A percentile compares a stretch with the other conserved stretches of the same genome.
Evolutionary conservation across 2,888 invertebrate genomes (phyloP).

Genomic region (Drosophila nigricruria): DNA sequence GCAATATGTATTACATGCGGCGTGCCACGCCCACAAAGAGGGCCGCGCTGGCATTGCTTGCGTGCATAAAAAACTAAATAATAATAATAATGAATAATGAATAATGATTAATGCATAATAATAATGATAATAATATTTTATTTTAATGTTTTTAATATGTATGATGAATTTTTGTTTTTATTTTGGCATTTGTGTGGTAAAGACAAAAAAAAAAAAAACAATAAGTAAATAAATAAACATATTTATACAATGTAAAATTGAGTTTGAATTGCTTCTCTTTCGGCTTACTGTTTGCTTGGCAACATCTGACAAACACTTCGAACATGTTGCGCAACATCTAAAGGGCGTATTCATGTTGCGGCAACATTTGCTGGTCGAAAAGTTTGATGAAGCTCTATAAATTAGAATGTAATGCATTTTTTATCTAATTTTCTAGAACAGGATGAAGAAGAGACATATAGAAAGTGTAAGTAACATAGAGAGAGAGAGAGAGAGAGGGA

Average conservation of each 20-base stretch:
- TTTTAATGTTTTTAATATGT: conserved; percentile 63
- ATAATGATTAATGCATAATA: conserved; percentile 12
- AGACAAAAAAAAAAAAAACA: conserved; percentile 58
- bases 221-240: conserved; percentile 78
- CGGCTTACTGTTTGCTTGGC: neutral
- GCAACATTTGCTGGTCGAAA: neutral
- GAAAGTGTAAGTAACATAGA: no score
- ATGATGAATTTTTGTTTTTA: conserved; percentile 53
- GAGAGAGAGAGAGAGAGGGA: neutral
- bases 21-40: conserved; percentile 50
- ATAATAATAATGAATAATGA: conserved; percentile 28
- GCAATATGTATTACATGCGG: conserved; percentile 71
- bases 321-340: conserved; percentile 1
- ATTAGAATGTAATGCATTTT: neutral
- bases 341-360: neutral
- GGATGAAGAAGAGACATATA: no score
- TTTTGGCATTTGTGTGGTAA: conserved; percentile 67
- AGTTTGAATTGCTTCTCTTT: neutral
- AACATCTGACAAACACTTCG: neutral
- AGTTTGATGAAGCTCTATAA: neutral
- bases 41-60: conserved; percentile 35
- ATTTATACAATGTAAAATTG: conserved; percentile 73
- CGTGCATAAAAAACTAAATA: conserved; percentile 51
- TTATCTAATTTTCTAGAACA: no score
- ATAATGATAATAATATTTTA: conserved; percentile 44